Percentiles rank a stretch among this genome's conserved stretches.
Conservation (phyloP, 2,113 vertebrate genomes). For the Typhlomys cinereus region DNA sequence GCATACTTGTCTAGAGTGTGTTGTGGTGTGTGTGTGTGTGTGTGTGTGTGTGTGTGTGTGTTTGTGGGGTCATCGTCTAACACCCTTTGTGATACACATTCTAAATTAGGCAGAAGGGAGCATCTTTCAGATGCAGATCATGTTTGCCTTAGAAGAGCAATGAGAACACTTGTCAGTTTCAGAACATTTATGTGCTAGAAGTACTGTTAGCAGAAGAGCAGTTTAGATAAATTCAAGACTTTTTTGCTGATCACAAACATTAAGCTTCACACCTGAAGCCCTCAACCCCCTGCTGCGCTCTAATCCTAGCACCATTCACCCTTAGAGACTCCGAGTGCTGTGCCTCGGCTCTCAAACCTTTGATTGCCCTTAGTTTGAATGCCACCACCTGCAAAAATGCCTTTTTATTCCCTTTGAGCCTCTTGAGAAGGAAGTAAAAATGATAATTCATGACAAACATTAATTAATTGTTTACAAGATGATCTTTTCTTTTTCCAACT, state of each 20-base stretch:
- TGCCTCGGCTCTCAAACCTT: conserved; percentile 91
- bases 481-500: conserved; percentile 91
- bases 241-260: conserved; percentile 93
- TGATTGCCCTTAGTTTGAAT: conserved; percentile 95
- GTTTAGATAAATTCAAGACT: conserved; percentile 93
- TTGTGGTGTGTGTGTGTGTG: conserved; percentile 17
- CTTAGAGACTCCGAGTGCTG: conserved; percentile 90
- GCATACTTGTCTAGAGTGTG: neutral
- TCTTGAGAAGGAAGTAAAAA: conserved; percentile 93
- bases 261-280: conserved; percentile 94
- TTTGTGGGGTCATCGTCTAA: conserved; percentile 87
- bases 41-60: conserved; percentile 41
- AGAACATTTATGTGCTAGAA: conserved; percentile 93
- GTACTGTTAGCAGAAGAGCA: conserved; percentile 93
- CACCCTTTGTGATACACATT: conserved; percentile 89
- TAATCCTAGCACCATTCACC: conserved; percentile 95
- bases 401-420: conserved; percentile 93
- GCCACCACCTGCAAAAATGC: conserved; percentile 96
- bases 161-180: conserved; percentile 92
- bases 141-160: conserved; percentile 91
- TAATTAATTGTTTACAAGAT: conserved; percentile 94
- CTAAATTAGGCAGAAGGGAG: conserved; percentile 88
- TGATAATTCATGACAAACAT: conserved; percentile 94
- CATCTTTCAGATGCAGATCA: conserved; percentile 92
- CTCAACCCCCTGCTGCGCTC: conserved; percentile 91